phyloP scores from a whole-genome alignment of 2,797 vertebrate species.

The Thunnus albacares region DNA sequence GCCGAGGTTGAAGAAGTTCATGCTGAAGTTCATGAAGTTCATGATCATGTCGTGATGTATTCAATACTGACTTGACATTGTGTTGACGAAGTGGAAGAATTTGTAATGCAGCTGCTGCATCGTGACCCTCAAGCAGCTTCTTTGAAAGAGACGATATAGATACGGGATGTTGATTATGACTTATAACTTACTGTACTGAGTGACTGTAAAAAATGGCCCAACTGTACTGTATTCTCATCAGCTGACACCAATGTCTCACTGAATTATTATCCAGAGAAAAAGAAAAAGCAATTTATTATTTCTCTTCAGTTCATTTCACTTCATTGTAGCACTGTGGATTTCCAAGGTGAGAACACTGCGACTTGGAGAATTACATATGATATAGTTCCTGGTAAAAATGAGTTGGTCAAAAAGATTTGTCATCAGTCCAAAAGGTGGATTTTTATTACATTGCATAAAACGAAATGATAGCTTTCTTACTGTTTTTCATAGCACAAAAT shows the following conservation, averaged over 20 bases:
- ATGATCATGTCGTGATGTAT: neutral
- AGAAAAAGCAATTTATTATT: neutral
- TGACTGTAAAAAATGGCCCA: neutral
- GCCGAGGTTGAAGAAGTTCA: neutral
- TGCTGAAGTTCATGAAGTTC: no score
- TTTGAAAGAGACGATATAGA: neutral
- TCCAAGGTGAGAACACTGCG: neutral
- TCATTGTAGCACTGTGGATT: neutral
- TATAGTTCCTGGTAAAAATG: neutral
- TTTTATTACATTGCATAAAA: neutral
- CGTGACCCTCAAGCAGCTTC: neutral
- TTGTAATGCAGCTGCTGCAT: slow-evolving; percentile 6
- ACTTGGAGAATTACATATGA: slow-evolving; percentile 6
- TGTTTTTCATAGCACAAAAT: neutral
- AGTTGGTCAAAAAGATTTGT: neutral
- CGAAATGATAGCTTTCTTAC: neutral
- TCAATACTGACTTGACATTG: neutral
- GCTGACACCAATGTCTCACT: neutral
- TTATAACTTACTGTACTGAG: neutral
- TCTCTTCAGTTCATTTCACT: neutral
- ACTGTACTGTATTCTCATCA: neutral
- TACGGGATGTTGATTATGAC: neutral
- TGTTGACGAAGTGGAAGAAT: neutral
- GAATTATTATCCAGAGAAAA: neutral
- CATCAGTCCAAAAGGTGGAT: no score